Evolutionary conservation across 2,113 vertebrate genomes (phyloP).

Genomic region (Myrmophylax atrothorax): DNA sequence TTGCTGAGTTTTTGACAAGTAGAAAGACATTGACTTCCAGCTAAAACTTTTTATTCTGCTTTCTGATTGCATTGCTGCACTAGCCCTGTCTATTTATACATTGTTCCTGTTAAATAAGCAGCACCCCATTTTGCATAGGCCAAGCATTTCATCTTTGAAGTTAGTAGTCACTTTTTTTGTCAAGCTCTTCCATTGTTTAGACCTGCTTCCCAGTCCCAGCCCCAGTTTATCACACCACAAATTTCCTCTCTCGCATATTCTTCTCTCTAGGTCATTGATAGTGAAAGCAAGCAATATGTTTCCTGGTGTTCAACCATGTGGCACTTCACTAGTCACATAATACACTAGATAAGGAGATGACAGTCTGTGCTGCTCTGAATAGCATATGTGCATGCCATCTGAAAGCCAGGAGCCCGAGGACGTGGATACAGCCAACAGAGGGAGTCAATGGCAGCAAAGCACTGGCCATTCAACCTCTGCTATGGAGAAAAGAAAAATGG

Average conservation of each 20-base stretch:
- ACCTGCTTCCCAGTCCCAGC: conserved; percentile 14
- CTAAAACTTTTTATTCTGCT: not conserved
- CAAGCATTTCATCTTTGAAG: not conserved
- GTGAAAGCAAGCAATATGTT: conserved; percentile 70
- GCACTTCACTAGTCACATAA: conserved; percentile 66
- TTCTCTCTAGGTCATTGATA: conserved; percentile 68
- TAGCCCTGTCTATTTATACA: not conserved
- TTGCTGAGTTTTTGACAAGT: not conserved
- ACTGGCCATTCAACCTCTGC: not conserved
- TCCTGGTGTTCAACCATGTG: conserved; percentile 71
- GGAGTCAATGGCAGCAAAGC: conserved; percentile 37
- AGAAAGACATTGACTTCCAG: not conserved
- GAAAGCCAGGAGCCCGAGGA: conserved; percentile 40
- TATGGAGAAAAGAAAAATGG: not conserved
- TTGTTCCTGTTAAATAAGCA: not conserved
- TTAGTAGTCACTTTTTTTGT: conserved; percentile 4
- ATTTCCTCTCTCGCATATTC: conserved; percentile 69
- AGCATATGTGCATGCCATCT: conserved; percentile 61
- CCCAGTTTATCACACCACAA: conserved; percentile 46
- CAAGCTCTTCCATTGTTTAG: conserved; percentile 14
- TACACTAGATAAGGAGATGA: conserved; percentile 65
- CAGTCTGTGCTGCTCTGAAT: conserved; percentile 63
- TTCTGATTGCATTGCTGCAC: not conserved
- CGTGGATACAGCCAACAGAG: conserved; percentile 17
- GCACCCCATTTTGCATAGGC: not conserved